These are phyloP conservation scores for Sisyra terminalis DNA, from an alignment of 2,888 invertebrate genomes.

Conservation along the genomic window DNA sequence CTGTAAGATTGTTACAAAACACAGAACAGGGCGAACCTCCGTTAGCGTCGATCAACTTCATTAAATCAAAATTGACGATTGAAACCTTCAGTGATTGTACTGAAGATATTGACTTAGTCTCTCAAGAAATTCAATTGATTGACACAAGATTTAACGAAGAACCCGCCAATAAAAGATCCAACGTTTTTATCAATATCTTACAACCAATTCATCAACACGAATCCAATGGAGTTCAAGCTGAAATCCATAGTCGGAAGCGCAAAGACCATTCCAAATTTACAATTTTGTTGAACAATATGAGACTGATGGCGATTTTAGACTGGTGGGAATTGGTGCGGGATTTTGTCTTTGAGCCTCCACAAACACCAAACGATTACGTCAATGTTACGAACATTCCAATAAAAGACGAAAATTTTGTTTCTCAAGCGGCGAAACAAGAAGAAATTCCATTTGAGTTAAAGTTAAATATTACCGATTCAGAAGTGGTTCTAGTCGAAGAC, in stretches of 20 bases:
- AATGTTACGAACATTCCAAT: conserved; percentile 13
- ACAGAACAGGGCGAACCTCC: conserved; percentile 31
- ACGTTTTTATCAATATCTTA: conserved; percentile 79
- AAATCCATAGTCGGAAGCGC: conserved; percentile 53
- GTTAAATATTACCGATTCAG: conserved; percentile 88
- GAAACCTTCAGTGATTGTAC: conserved; percentile 78
- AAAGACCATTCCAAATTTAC: conserved; percentile 62
- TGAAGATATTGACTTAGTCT: conserved; percentile 84
- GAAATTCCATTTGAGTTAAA: conserved; percentile 58
- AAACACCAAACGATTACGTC: conserved; percentile 19
- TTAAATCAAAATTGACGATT: conserved; percentile 70
- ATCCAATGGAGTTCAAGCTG: conserved; percentile 45
- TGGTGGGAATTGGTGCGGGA: conserved; percentile 79
- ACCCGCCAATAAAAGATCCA: conserved; percentile 54
- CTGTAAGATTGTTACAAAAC: conserved; percentile 48
- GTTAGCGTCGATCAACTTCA: conserved; percentile 80
- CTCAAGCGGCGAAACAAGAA: conserved; percentile 11
- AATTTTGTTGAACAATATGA: conserved; percentile 84
- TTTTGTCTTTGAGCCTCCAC: conserved; percentile 44
- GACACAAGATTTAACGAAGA: conserved; percentile 54
- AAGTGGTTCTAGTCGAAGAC: conserved; percentile 87
- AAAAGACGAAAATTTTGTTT: conserved; percentile 16
- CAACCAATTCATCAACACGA: conserved; percentile 48
- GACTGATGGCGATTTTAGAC: conserved; percentile 82
- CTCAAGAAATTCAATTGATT: conserved; percentile 70